Percentiles rank a stretch among this genome's conserved stretches.
Conservation (phyloP, 35 echinoderm and acorn worm species). For the Heliocidaris tuberculata region DNA sequence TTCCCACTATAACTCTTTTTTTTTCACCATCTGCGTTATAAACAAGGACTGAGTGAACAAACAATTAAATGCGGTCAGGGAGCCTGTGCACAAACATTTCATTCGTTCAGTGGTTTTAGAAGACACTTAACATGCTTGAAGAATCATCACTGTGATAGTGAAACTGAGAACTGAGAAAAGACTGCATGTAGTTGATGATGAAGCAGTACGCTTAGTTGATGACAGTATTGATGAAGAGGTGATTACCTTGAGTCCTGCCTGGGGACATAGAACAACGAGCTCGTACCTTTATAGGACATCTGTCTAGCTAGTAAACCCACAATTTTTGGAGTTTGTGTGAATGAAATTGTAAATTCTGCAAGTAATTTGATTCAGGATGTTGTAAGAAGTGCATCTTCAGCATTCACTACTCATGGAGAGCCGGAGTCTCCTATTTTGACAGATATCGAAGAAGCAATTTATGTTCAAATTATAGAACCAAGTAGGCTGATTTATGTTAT, state of each 20-base stretch:
- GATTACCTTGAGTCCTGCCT: not conserved
- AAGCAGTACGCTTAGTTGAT: not conserved
- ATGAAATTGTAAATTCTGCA: too few relatives aligned
- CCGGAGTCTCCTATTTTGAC: too few relatives aligned
- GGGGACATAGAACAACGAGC: not conserved
- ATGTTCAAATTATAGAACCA: too few relatives aligned
- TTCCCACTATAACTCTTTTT: not conserved
- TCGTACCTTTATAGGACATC: not conserved
- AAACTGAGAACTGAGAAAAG: not conserved
- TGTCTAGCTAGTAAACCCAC: too few relatives aligned
- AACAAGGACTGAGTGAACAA: not conserved
- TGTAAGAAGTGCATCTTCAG: too few relatives aligned
- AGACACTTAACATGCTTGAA: slow-evolving; percentile 21
- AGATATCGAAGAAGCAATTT: too few relatives aligned
- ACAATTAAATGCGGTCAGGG: not conserved
- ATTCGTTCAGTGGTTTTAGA: not conserved
- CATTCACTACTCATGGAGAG: too few relatives aligned
- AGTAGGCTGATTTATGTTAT: too few relatives aligned
- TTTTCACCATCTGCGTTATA: slow-evolving; percentile 10
- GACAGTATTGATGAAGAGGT: slow-evolving; percentile 21
- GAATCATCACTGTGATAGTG: not conserved
- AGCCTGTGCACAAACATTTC: not conserved
- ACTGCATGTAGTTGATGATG: not conserved
- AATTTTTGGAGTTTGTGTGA: too few relatives aligned
- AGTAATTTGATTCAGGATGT: too few relatives aligned